Evolutionary conservation across 2,113 vertebrate genomes (phyloP), one percentile per base, ranked within the genome.

Genomic region (Campylomormyrus numenius): DNA sequence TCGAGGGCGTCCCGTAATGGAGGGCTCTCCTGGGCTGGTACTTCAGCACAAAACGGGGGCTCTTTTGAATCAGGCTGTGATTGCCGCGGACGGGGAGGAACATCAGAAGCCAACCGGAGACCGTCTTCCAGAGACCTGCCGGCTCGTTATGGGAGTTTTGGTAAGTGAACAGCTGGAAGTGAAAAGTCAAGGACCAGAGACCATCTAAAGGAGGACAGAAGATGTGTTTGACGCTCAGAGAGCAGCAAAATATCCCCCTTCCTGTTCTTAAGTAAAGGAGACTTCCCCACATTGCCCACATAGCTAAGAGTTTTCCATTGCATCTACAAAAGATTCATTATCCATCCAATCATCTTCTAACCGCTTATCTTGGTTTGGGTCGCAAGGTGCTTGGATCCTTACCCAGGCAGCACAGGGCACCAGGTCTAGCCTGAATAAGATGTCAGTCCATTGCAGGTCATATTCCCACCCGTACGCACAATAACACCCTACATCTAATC

Each of bases 111-210:
- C 35, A 48, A 58, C 90, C 93, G 21, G 89, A 17, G 92, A 93
- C 92, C 90, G 93, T 92, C 92, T 92, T 90, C 91, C 48, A 0
- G 91, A 92, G 93, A 91, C 89, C 93, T 80, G 91, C 66, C n/a
- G 21, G 90, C 89, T 92, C 93, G 94, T 96, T 95, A 95, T 92
- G 90, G 92, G 56, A 87, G 92, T 91, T 92, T 56, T 90, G 93
- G 93, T 94, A 95, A 95, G 95, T 95, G 93, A 95, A 92, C 92
- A 93, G 93, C 92, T 91, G 91, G 89, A 92, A 90, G 91, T 56
- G 90, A 92, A 92, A 91, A 56, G 62, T 87, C 84, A 92, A 88
- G 92, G 92, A 77, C 42, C 31, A 5, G 27, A 86, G n/a, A 27
- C 9, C 85, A 49, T 11, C 21, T 49, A 31, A 52, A 52, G 85